Percentiles rank a stretch among this genome's conserved stretches.
These are phyloP conservation scores for Prietella phreatophila DNA, from an alignment of 2,113 vertebrate species.

Conservation along the genomic window DNA sequence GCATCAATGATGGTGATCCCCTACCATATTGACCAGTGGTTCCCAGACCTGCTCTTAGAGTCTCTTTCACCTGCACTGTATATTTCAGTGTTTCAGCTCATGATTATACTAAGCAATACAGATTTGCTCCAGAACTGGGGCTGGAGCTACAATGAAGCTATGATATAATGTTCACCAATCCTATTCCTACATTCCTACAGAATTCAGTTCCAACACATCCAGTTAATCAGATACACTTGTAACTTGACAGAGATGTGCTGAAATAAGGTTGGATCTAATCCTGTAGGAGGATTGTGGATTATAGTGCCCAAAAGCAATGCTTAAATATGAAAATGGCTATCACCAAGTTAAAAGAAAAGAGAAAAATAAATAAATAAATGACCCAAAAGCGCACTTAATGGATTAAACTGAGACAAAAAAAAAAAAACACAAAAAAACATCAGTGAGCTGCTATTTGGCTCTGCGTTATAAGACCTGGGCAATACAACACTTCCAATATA, in stretches of 20 bases:
- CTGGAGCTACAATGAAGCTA: neutral
- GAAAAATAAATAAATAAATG: neutral
- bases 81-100: constrained; percentile 5
- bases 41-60: neutral
- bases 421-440: too few relatives aligned
- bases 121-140: neutral
- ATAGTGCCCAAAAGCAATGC: neutral
- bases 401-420: neutral
- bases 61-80: neutral
- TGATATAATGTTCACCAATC: neutral
- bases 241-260: neutral
- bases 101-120: neutral
- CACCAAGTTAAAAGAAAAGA: neutral
- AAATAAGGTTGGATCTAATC: neutral
- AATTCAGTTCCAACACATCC: neutral
- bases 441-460: neutral
- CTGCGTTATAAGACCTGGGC: neutral
- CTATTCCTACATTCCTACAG: neutral
- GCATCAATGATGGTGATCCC: neutral
- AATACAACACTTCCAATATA: neutral
- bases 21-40: neutral
- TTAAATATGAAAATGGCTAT: neutral
- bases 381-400: neutral
- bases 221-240: neutral
- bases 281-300: neutral